Conservation (phyloP, 2,888 invertebrate species). For the Xanthia togata region DNA sequence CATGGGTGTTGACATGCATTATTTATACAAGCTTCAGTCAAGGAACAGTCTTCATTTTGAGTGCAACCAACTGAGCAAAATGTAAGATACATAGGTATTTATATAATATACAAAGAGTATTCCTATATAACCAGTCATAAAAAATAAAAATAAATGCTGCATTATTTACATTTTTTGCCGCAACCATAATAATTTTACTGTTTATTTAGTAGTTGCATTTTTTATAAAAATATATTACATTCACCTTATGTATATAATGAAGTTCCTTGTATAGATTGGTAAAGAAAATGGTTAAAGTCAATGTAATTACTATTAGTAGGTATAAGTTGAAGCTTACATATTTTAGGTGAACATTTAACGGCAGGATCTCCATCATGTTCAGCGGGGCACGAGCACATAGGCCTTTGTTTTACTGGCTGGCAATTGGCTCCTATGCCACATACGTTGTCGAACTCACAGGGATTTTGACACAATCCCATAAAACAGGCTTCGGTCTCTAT, state of each 20-base stretch:
- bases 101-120: conserved; percentile 67
- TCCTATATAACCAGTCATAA: conserved; percentile 18
- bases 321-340: conserved; percentile 92
- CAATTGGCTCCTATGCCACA: conserved; percentile 95
- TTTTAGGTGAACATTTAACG: conserved; percentile 94
- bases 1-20: conserved; percentile 96
- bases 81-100: conserved; percentile 72
- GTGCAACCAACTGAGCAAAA: conserved; percentile 95
- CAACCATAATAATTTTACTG: conserved; percentile 39
- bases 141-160: background rate
- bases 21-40: conserved; percentile 96
- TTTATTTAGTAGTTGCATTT: conserved; percentile 16
- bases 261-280: conserved; percentile 2
- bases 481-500: conserved; percentile 95
- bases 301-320: conserved; percentile 68
- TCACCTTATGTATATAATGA: conserved; percentile 27
- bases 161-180: conserved; percentile 44
- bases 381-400: conserved; percentile 95
- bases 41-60: conserved; percentile 95
- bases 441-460: conserved; percentile 95
- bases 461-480: conserved; percentile 95
- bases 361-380: conserved; percentile 96
- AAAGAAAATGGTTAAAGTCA: conserved; percentile 47
- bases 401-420: conserved; percentile 95
- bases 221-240: conserved; percentile 17